Conservation (phyloP, 2,888 invertebrate species). For the Synanthedon vespiformis region DNA sequence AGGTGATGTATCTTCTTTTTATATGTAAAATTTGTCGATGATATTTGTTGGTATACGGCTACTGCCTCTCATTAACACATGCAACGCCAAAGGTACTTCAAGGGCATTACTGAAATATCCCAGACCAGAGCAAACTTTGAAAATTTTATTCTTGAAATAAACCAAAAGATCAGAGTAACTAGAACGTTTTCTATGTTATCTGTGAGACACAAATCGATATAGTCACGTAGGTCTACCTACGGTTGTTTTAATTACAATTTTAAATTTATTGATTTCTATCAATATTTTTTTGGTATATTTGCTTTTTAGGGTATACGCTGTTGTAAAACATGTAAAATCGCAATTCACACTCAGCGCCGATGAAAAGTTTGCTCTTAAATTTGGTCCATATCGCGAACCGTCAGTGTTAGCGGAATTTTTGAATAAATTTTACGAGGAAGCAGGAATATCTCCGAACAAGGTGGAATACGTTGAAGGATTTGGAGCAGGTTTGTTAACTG, state of each 20-base stretch:
- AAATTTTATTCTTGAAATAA: no score
- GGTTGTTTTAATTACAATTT: no score
- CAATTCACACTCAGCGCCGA: slow-evolving; percentile 12
- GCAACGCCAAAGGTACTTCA: no score
- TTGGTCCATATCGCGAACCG: slow-evolving; percentile 19
- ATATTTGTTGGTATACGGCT: no score
- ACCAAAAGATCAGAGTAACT: not conserved
- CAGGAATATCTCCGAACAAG: slow-evolving; percentile 62
- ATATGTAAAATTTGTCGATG: no score
- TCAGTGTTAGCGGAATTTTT: slow-evolving; percentile 18
- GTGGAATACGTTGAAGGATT: slow-evolving; percentile 77
- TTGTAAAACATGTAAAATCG: slow-evolving; percentile 20
- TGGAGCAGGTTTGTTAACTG: slow-evolving; percentile 61
- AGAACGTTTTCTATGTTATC: not conserved
- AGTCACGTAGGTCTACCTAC: no score
- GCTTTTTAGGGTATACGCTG: slow-evolving; percentile 24
- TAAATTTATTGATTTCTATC: no score
- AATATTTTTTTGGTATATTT: no score
- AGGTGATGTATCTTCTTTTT: not conserved
- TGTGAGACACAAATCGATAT: not conserved
- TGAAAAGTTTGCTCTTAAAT: slow-evolving; percentile 11
- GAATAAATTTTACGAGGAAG: slow-evolving; percentile 62
- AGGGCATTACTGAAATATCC: no score
- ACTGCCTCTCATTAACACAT: no score
- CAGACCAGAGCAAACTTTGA: no score